Evolutionary conservation across 2,797 vertebrate species (phyloP).

Genomic region (Crocidura indochinensis): DNA sequence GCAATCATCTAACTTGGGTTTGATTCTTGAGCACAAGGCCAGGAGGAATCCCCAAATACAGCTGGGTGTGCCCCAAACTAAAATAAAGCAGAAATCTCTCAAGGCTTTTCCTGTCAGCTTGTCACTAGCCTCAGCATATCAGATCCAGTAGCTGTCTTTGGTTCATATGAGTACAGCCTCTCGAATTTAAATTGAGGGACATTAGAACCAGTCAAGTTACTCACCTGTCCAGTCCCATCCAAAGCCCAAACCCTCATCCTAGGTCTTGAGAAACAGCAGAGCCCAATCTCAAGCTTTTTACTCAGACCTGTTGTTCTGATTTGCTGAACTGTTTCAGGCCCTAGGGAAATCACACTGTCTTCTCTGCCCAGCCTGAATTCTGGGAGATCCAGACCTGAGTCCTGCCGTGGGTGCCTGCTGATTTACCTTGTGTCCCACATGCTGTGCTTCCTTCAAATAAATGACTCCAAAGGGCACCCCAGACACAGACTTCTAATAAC

Average conservation of each 20-base stretch:
- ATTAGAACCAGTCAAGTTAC: not conserved
- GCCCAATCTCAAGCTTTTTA: not conserved
- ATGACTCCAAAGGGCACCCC: conserved; percentile 17
- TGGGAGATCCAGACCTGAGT: not conserved
- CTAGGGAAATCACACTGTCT: accelerated
- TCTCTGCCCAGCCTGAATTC: not conserved
- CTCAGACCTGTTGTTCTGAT: not conserved
- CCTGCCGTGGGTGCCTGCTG: not conserved
- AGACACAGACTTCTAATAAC: conserved; percentile 63
- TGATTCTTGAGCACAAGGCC: too few relatives aligned
- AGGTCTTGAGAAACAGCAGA: not conserved
- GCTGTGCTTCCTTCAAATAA: conserved; percentile 58
- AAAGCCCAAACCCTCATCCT: not conserved
- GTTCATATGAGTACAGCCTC: accelerated
- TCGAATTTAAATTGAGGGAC: not conserved
- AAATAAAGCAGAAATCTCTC: too few relatives aligned
- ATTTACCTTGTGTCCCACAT: not conserved
- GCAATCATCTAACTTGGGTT: too few relatives aligned
- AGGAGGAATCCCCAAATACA: too few relatives aligned
- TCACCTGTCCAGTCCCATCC: too few relatives aligned
- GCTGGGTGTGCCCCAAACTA: too few relatives aligned
- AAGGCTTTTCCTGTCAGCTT: not conserved
- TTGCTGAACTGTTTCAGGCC: not conserved
- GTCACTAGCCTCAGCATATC: not conserved
- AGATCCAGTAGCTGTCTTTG: not conserved